Percentiles rank a stretch among this genome's conserved stretches.
Evolutionary conservation across 2,797 vertebrate species (phyloP).

Genomic region (Cygnus olor): DNA sequence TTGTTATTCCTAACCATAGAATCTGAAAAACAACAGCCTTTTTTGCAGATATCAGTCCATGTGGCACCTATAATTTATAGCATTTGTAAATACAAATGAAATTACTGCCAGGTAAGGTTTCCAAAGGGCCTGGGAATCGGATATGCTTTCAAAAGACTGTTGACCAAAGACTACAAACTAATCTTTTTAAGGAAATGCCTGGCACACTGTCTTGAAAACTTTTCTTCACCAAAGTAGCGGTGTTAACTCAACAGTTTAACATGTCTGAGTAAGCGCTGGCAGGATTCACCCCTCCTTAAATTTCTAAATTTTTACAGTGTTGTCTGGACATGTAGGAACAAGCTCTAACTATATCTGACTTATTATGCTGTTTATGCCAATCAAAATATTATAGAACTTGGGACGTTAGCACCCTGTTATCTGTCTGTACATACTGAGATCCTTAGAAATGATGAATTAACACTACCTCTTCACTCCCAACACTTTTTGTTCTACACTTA

Average conservation of each 20-base stretch:
- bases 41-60: neutral
- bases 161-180: neutral
- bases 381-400: neutral
- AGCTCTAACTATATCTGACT: conserved; percentile 18
- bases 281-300: neutral
- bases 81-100: neutral
- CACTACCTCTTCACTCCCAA: neutral
- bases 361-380: neutral
- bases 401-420: conserved; percentile 9
- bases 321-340: conserved; percentile 43
- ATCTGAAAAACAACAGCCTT: conserved; percentile 19
- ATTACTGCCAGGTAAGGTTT: conserved; percentile 46
- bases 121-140: conserved; percentile 10
- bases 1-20: conserved; percentile 13
- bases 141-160: neutral
- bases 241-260: conserved; percentile 18
- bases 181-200: neutral
- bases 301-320: conserved; percentile 16
- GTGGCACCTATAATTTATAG: conserved; percentile 30
- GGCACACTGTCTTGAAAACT: neutral
- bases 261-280: neutral
- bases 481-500: neutral
- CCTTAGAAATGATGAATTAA: neutral
- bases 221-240: neutral
- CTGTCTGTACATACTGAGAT: neutral